phyloP scores from a whole-genome alignment of 1,140 invertebrate genomes.

The Atta texana region DNA sequence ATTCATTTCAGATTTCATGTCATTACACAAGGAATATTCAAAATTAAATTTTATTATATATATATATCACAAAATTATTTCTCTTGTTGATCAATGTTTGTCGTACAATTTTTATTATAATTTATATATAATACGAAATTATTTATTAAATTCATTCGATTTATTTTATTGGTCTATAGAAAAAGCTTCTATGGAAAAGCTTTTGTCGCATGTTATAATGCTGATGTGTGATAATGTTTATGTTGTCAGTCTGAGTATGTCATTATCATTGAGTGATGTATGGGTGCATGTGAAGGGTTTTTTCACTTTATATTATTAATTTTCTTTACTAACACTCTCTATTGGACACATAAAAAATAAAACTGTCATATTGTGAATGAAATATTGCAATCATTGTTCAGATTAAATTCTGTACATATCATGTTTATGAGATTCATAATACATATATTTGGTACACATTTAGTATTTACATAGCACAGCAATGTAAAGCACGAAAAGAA shows the following conservation, averaged over 20 bases:
- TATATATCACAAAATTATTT: too few species aligned
- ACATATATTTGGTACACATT: neutral
- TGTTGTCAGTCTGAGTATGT: neutral
- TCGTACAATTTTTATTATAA: constrained; percentile 4
- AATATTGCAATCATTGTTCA: constrained; percentile 28
- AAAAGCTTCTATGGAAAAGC: constrained; percentile 32
- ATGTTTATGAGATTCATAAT: constrained; percentile 18
- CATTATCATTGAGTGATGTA: constrained; percentile 20
- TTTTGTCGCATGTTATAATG: constrained; percentile 45
- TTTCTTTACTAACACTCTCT: constrained; percentile 42
- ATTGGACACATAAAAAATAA: constrained; percentile 17
- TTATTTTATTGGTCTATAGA: neutral
- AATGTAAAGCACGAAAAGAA: neutral
- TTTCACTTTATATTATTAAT: constrained; percentile 43
- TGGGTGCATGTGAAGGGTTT: constrained; percentile 33
- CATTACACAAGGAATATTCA: neutral
- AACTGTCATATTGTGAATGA: constrained; percentile 23
- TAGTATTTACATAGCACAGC: neutral
- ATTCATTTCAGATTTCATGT: constrained; percentile 16
- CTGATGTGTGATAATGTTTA: constrained; percentile 16
- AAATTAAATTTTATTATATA: neutral
- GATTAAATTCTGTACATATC: constrained; percentile 23
- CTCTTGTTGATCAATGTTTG: neutral
- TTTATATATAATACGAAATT: constrained; percentile 26
- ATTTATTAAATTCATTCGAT: constrained; percentile 28